phyloP scores from a whole-genome alignment of 2,113 vertebrate species.

The Neomonachus schauinslandi region DNA sequence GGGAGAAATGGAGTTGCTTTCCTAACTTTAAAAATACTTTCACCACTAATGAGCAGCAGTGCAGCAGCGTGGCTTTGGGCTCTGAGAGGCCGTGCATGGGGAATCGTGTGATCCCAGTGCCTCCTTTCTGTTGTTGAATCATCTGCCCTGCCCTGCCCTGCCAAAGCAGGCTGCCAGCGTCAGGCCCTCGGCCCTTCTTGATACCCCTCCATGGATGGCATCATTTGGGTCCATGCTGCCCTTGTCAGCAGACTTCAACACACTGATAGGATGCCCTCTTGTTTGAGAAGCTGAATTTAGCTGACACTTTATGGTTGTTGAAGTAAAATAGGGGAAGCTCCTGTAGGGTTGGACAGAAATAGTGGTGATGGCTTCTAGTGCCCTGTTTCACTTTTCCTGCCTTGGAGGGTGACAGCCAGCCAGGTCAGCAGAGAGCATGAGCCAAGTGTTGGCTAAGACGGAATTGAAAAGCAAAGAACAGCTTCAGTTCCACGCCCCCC shows the following conservation, averaged over 20 bases:
- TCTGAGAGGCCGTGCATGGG: neutral
- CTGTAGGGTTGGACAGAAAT: neutral
- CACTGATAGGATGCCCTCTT: neutral
- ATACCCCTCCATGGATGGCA: fast-evolving
- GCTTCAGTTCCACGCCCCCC: neutral
- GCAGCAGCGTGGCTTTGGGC: neutral
- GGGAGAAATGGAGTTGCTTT: neutral
- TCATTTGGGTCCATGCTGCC: neutral
- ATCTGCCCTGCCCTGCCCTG: neutral
- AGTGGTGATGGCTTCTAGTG: neutral
- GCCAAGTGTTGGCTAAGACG: neutral
- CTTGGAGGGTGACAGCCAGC: neutral
- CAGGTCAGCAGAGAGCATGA: neutral
- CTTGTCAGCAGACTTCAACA: neutral
- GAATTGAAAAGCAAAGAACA: neutral
- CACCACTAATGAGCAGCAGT: neutral
- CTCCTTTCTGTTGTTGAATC: neutral
- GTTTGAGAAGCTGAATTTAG: neutral
- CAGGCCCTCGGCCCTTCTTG: neutral
- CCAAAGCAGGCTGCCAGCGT: neutral
- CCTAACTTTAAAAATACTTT: neutral
- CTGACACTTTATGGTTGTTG: neutral
- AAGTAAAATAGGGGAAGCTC: neutral
- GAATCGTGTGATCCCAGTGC: neutral
- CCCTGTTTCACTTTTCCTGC: neutral